Evolutionary conservation across 1,140 invertebrate genomes (phyloP).

Genomic region (Listronotus oregonensis): DNA sequence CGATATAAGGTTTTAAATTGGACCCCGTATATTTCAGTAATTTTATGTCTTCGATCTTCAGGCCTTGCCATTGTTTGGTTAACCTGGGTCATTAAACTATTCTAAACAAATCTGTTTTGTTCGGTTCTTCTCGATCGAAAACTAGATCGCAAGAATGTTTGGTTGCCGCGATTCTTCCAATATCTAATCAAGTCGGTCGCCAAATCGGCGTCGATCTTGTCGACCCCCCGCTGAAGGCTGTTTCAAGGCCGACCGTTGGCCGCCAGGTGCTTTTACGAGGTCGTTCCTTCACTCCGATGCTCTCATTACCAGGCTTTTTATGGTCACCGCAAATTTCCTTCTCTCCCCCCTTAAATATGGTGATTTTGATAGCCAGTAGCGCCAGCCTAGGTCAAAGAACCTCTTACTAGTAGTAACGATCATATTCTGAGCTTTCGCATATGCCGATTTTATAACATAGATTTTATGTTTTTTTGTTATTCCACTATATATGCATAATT

Average conservation of each 20-base stretch:
- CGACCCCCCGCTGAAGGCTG: constrained; percentile 49
- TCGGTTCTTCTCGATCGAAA: too few relatives aligned
- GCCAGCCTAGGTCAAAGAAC: constrained; percentile 25
- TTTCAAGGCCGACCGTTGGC: constrained; percentile 54
- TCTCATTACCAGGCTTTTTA: constrained; percentile 31
- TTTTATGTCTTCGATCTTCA: too few relatives aligned
- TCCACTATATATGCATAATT: neutral
- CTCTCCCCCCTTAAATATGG: constrained; percentile 15
- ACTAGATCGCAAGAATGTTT: neutral
- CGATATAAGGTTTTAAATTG: too few relatives aligned
- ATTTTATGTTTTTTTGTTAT: neutral
- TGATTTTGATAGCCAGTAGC: constrained; percentile 29
- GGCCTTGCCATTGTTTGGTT: too few relatives aligned
- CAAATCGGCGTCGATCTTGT: constrained; percentile 28
- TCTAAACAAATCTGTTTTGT: too few relatives aligned
- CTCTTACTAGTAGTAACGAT: neutral
- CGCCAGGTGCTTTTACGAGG: constrained; percentile 42
- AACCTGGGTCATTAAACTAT: too few relatives aligned
- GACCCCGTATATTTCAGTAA: too few relatives aligned
- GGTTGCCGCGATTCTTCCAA: neutral
- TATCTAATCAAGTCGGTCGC: constrained; percentile 28
- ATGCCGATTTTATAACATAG: too few relatives aligned
- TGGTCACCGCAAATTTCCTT: constrained; percentile 7
- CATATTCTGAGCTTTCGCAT: neutral
- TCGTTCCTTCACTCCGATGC: constrained; percentile 42